A percentile compares a stretch with the other conserved stretches of the same genome.
Evolutionary conservation across 1,140 invertebrate genomes (phyloP).

Genomic region (Drosophila gunungcola): DNA sequence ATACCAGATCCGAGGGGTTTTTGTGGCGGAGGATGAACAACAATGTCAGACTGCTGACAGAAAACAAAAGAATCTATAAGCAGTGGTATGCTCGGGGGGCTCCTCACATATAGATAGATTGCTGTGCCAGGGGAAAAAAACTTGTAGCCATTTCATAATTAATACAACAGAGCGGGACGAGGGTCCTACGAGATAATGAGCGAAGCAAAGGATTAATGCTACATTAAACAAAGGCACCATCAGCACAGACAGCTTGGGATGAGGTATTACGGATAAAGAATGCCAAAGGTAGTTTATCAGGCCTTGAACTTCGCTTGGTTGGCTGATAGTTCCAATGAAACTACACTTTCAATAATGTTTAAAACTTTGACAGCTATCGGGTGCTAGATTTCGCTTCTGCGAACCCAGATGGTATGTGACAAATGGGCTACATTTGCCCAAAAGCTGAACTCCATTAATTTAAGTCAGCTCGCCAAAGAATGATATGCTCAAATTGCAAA

Average conservation of each 20-base stretch:
- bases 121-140: conserved; percentile 28
- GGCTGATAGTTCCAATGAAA: conserved; percentile 15
- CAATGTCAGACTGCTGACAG: conserved; percentile 67
- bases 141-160: conserved; percentile 76
- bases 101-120: conserved; percentile 36
- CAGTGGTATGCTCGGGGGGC: conserved; percentile 30
- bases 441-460: conserved; percentile 33
- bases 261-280: conserved; percentile 2
- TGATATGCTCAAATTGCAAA: conserved; percentile 15
- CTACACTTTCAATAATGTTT: conserved; percentile 17
- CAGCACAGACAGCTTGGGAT: conserved; percentile 33
- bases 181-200: conserved; percentile 64
- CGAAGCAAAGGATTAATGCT: conserved; percentile 68
- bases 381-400: conserved; percentile 1
- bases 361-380: conserved; percentile 10
- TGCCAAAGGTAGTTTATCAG: conserved; percentile 28
- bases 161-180: conserved; percentile 50
- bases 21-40: conserved; percentile 18
- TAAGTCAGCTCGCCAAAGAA: conserved; percentile 14
- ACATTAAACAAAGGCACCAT: conserved; percentile 63
- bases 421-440: conserved; percentile 23
- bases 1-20: conserved; percentile 36
- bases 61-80: conserved; percentile 78
- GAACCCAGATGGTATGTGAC: conserved; percentile 28
- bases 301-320: conserved; percentile 45